Evolutionary conservation across 2,888 invertebrate species (phyloP), one percentile per base, ranked within the genome.

Genomic region (Zygaena filipendulae): DNA sequence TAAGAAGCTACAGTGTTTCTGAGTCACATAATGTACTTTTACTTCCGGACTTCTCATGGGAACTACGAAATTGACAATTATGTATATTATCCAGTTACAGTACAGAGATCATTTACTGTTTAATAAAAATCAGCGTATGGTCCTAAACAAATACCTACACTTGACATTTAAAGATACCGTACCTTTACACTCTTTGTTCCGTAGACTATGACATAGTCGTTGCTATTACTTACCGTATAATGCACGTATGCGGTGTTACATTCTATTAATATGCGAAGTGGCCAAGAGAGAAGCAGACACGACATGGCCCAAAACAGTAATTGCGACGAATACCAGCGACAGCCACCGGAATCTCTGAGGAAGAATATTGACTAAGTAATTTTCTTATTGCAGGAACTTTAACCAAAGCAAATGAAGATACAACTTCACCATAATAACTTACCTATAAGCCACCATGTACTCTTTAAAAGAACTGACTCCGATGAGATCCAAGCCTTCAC

Each of bases 231-330:
- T 52, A 91, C 89, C 71, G 90, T 90, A 58, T 89, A 91, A 61
- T 91, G 88, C 20, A 89, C 86, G 55, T 91, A 87, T 26, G 91
- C 90, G 4, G 91, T 92, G 55, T 90, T 88, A 68, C 87, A 89
- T 55, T 91, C 91, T 41, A 91, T 87, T 26, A 90, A 72, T 41
- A 92, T 84, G 29, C 92, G 69, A 27, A 92, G 79, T 13, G 92
- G 92, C 92, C 92, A 92, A n/a, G 91, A 90, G 11, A 92, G 79
- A 9, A 92, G 81, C 3, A 88, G 63, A 41, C 87, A 82, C 19
- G 90, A 90, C 1, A 87, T 74, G 12, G 87, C 67, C 92, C 92
- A 92, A 62, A 90, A 92, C 11, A 88, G 82, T 29, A 83, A 59
- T 37, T 87, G 86, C 25, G 87, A 86, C 2, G 87, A 82, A 49